Percentiles rank a stretch among this genome's conserved stretches.
These are phyloP conservation scores for Arion vulgaris DNA, from an alignment of 1,140 invertebrate genomes.

Conservation along the genomic window DNA sequence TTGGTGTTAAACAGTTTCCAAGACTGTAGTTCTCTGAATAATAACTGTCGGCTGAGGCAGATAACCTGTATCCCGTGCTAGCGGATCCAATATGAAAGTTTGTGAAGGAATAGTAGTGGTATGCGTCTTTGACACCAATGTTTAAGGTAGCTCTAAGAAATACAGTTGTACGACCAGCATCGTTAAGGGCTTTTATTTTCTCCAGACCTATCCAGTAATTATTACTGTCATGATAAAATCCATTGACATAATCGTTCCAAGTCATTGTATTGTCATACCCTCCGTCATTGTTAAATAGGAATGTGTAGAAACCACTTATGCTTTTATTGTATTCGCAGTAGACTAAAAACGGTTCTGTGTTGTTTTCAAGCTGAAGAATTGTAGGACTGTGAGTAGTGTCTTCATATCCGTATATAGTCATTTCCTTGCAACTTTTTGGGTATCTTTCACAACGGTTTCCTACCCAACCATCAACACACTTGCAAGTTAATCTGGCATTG, in stretches of 20 bases:
- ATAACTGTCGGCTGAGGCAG: background rate
- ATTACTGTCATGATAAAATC: background rate
- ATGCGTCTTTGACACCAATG: background rate
- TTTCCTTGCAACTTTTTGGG: background rate
- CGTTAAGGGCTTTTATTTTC: background rate
- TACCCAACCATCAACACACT: conserved; percentile 9
- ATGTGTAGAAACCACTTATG: background rate
- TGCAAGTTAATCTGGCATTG: background rate
- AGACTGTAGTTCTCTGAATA: background rate
- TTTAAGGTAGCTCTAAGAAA: background rate
- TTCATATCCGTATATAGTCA: background rate
- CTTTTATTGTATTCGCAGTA: background rate
- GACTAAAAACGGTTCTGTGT: background rate
- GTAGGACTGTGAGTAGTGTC: background rate
- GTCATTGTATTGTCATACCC: background rate
- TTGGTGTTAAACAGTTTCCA: background rate
- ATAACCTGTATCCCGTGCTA: background rate
- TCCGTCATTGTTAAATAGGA: background rate
- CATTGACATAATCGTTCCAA: background rate
- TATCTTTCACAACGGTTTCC: background rate
- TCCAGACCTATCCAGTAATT: conserved; percentile 10
- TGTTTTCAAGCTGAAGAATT: background rate
- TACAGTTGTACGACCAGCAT: background rate
- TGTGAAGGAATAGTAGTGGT: background rate
- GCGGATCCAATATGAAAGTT: background rate